Evolutionary conservation across 2,797 vertebrate genomes (phyloP), one percentile per base, ranked within the genome.

Genomic region (Nannoperca obscura): DNA sequence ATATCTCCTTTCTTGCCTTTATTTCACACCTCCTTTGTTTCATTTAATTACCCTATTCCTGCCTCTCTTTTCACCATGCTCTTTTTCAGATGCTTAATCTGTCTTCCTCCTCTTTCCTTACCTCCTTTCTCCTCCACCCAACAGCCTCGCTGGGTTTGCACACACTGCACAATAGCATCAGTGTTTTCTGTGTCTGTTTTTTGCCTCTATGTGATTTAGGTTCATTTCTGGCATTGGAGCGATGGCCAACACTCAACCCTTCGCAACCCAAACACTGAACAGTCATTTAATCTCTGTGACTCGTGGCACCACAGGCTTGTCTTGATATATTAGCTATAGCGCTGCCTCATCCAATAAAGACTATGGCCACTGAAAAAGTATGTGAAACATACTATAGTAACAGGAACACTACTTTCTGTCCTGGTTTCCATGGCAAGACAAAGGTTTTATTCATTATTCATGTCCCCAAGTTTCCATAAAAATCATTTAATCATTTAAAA

Each of bases 261-360:
- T 47, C 47, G 40, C 82, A 91, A 83, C 83, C 86, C 87, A 89
- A 91, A 93, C 86, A 90, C 82, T 54, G 88, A 87, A 76, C 75
- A 70, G 88, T 89, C 86, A 93, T 91, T 91, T 85, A 90, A 94
- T 93, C 91, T 86, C 36, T 58, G 91, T 38, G 78, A 89, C 79
- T 92, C 53, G 79, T 90, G 86, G 84, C 88, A 77, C 85, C 78
- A 15, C 79, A 76, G 82, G 79, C 82, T 84, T n/a, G 82, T 86
- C 87, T 89, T 89, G 80, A 90, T 91, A 89, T 88, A 91, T 90
- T 88, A 91, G 81, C 78, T 55, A 27, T 27, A 46, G 40, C 15
- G 34, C 88, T 83, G 90, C 87, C 80, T 79, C 74, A 47, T 92
- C 83, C 78, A 91, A 88, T 86, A 87, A 80, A 81, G 72, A 83